Evolutionary conservation across 1,140 invertebrate species (phyloP).

Genomic region (Pararge aegeria): DNA sequence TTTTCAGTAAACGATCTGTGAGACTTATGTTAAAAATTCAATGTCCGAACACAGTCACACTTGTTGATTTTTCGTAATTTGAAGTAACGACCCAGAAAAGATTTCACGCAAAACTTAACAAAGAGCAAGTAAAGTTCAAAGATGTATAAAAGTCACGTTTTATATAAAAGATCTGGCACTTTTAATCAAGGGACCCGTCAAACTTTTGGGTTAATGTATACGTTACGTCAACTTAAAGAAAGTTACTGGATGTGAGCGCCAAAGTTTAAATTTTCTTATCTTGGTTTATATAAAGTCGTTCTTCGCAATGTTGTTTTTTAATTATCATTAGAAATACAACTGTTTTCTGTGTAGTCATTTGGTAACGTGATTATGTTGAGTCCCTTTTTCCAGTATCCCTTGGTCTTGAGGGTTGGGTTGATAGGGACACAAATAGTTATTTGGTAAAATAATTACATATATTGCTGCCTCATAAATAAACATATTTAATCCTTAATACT

Average conservation of each 20-base stretch:
- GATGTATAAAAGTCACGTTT: conserved; percentile 13
- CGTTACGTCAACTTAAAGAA: conserved; percentile 14
- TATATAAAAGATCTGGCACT: conserved; percentile 9
- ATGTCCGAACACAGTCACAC: too few relatives aligned
- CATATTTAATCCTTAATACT: too few relatives aligned
- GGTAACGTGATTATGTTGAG: too few relatives aligned
- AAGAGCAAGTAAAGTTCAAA: background rate
- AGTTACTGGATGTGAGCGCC: conserved; percentile 20
- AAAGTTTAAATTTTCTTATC: conserved; percentile 29
- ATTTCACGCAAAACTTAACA: background rate
- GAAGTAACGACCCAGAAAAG: too few relatives aligned
- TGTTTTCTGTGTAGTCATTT: background rate
- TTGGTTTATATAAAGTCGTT: conserved; percentile 11
- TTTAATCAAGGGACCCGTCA: conserved; percentile 21
- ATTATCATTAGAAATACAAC: background rate
- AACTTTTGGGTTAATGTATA: conserved; percentile 30
- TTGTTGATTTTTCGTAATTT: too few relatives aligned
- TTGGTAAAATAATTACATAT: too few relatives aligned
- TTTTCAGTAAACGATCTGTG: too few relatives aligned
- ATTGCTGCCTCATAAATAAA: too few relatives aligned
- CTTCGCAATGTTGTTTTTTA: background rate
- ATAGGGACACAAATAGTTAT: too few relatives aligned
- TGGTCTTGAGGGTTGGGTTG: too few relatives aligned
- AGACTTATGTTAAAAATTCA: too few relatives aligned
- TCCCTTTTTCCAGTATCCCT: too few relatives aligned